Base-by-base conservation (phyloP, 2,888 invertebrate species). In the Rhagophthalmus giganteus region DNA sequence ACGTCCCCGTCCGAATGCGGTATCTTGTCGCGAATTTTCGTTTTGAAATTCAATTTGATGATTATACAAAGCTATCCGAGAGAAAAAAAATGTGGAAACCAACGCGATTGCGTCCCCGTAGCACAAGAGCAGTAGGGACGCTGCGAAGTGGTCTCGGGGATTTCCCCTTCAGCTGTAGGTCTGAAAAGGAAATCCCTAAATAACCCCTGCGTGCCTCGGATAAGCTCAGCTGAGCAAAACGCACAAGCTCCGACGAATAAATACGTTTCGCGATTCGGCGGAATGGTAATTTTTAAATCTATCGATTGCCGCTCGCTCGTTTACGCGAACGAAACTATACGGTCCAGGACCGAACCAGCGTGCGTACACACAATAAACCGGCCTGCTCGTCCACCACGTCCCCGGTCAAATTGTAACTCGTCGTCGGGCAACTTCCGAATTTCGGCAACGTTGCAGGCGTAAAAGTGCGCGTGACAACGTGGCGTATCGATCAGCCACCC, bases 401-500 rank as follows among this genome's bases (percentile, higher is more conserved):
- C 57, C 59, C 59, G 59, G 59, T 60, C 57, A 60, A 59, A 58
- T 50, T 52, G 51, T 52, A 40, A 47, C 41, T 41, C 52, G 37
- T 16, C 37, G n/a, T n/a, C 37, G 35, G 28, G 41, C 48, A 41
- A 40, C 32, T 50, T 25, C 13, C 28, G 20, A 9, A 38, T 20
- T 38, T 25, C 35, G 53, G 33, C 48, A 48, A 48, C 53, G 38
- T 32, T 20, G 53, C 14, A 13, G 8, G 35, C 39, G 27, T 13
- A 37, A 40, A 31, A 13, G 25, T 25, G 14, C 13, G 10, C 31
- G 27, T 27, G 62, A 60, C 63, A 63, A 60, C 62, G 58, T 12
- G 47, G 59, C 37, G 24, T 64, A 64, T 64, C 59, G 64, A 64
- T 62, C 62, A 57, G 54, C 63, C 64, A 62, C 63, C 64, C 61